Percentiles rank a stretch among this genome's conserved stretches.
These are phyloP conservation scores for Siphonodentalium dalli DNA, from an alignment of 2,888 invertebrate species.

Conservation along the genomic window DNA sequence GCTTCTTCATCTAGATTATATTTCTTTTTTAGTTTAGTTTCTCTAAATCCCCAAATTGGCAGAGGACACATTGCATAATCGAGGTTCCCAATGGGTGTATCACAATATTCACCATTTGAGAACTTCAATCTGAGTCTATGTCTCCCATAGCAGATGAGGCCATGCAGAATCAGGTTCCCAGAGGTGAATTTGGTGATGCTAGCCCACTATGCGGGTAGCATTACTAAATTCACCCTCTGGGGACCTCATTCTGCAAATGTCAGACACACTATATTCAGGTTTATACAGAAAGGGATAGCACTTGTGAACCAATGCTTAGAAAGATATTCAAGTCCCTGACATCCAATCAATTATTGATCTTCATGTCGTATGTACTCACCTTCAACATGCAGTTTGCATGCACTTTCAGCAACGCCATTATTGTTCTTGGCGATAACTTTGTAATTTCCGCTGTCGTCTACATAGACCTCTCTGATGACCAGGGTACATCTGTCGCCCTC, in stretches of 20 bases:
- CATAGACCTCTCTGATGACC: conserved; percentile 69
- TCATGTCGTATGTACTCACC: conserved; percentile 53
- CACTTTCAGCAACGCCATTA: conserved; percentile 82
- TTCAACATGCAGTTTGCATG: conserved; percentile 81
- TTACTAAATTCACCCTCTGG: too few relatives aligned
- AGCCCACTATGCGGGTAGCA: too few relatives aligned
- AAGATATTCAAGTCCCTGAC: not conserved
- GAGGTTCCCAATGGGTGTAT: too few relatives aligned
- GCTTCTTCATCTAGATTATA: too few relatives aligned
- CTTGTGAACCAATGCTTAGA: not conserved
- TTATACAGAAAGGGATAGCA: not conserved
- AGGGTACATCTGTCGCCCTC: conserved; percentile 75
- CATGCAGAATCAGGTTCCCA: too few relatives aligned
- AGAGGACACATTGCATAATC: too few relatives aligned
- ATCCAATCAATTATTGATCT: not conserved
- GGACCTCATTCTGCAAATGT: not conserved
- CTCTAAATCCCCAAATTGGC: too few relatives aligned
- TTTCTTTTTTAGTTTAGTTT: too few relatives aligned
- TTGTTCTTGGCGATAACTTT: conserved; percentile 88
- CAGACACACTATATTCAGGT: not conserved
- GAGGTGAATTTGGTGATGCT: too few relatives aligned
- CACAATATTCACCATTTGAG: too few relatives aligned
- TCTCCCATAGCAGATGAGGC: too few relatives aligned
- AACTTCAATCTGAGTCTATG: too few relatives aligned
- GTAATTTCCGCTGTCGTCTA: conserved; percentile 81